Conservation (phyloP, 2,113 vertebrate genomes). For the Campylorhamphus procurvoides region DNA sequence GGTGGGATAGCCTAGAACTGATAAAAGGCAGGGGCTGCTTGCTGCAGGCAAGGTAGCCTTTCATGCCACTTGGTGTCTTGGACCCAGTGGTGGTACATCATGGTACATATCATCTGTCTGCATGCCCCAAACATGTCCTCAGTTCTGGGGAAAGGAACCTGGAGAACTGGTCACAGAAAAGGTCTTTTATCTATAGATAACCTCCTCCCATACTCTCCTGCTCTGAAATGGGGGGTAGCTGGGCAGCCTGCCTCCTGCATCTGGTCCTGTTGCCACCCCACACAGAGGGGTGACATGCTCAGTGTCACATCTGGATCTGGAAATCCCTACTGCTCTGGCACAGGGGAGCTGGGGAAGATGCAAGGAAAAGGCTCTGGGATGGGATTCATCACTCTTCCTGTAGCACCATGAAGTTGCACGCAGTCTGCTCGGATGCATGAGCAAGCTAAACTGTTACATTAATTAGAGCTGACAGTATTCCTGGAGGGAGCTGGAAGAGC, state of each 20-base stretch:
- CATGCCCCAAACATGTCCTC: neutral
- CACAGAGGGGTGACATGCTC: neutral
- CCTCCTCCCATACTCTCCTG: neutral
- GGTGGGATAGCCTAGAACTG: neutral
- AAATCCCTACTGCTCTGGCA: neutral
- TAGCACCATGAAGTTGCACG: accelerated
- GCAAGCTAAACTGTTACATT: slow-evolving; percentile 34
- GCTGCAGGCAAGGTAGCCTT: neutral
- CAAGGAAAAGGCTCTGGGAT: neutral
- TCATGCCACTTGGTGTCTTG: neutral
- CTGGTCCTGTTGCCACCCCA: neutral
- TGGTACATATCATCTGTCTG: neutral
- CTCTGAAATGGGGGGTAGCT: neutral
- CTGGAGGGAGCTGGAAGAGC: slow-evolving; percentile 14
- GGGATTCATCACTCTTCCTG: neutral
- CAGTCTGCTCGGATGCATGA: neutral
- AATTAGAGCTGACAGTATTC: slow-evolving; percentile 30
- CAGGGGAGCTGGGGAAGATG: accelerated
- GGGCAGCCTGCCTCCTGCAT: neutral
- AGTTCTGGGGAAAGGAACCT: neutral
- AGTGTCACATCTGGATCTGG: neutral
- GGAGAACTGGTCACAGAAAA: neutral
- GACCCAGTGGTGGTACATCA: neutral
- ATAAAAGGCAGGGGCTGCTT: neutral
- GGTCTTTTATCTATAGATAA: neutral